A percentile compares a stretch with the other conserved stretches of the same genome.
Conservation (phyloP, 2,113 vertebrate species). For the human region DNA sequence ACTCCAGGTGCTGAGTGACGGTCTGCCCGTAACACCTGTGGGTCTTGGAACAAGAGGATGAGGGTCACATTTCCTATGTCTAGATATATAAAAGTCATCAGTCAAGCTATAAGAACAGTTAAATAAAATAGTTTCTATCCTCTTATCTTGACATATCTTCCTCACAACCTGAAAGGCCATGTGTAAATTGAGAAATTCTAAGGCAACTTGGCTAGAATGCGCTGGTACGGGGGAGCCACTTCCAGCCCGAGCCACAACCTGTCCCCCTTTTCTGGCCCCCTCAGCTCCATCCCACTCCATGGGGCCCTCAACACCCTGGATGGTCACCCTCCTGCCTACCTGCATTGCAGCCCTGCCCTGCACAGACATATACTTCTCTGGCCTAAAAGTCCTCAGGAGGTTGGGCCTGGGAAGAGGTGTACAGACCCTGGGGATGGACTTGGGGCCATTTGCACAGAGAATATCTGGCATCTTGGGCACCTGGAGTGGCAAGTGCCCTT, state of each 20-base stretch:
- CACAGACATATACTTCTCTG: not conserved
- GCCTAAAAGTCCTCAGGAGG: not conserved
- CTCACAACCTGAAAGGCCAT: not conserved
- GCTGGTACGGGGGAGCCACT: not conserved
- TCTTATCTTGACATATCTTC: not conserved
- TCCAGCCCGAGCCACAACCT: not conserved
- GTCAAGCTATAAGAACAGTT: not conserved
- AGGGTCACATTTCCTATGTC: rapidly evolving
- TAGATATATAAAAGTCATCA: not conserved
- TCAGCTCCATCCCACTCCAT: not conserved
- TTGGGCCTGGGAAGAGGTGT: not conserved
- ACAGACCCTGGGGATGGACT: not conserved
- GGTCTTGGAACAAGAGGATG: not conserved
- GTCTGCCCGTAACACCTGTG: not conserved
- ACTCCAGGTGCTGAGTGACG: not conserved
- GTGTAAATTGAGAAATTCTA: not conserved
- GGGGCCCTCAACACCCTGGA: not conserved
- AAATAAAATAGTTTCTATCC: not conserved
- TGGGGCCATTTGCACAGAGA: not conserved
- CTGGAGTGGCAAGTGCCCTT: not conserved
- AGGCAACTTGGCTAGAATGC: not conserved
- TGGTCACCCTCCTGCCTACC: not conserved
- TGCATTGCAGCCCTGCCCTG: not conserved
- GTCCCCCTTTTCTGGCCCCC: not conserved
- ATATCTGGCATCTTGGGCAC: not conserved